Conservation (phyloP, 92 coral and sea anemone genomes). For the Siderastrea siderea region DNA sequence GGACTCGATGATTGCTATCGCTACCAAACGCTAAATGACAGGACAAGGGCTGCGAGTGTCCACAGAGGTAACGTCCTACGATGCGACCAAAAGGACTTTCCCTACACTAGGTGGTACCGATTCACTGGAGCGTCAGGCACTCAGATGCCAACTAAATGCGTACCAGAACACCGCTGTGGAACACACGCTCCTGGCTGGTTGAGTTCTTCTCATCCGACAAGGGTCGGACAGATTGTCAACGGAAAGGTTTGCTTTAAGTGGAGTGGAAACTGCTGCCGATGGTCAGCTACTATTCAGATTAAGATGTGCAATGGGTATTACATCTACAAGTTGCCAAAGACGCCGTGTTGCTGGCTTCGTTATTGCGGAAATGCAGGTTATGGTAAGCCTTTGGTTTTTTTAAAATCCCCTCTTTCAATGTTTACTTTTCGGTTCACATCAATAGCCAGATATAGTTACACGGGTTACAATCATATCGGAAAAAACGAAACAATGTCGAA, state of each 20-base stretch:
- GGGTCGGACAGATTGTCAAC: slow-evolving; percentile 46
- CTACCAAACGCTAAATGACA: slow-evolving; percentile 13
- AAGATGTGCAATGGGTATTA: slow-evolving; percentile 66
- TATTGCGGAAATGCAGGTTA: slow-evolving; percentile 68
- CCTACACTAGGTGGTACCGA: slow-evolving; percentile 30
- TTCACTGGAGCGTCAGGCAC: slow-evolving; percentile 46
- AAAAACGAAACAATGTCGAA: too few relatives aligned
- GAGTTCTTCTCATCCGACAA: slow-evolving; percentile 59
- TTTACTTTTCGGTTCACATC: slow-evolving; percentile 52
- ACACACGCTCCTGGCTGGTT: slow-evolving; percentile 63
- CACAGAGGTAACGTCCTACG: slow-evolving; percentile 11
- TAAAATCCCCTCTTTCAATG: background rate
- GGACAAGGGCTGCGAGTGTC: slow-evolving; percentile 35
- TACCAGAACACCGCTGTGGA: slow-evolving; percentile 33
- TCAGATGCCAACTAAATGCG: slow-evolving; percentile 32
- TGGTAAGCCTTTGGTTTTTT: slow-evolving; percentile 9
- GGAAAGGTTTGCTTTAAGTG: slow-evolving; percentile 72
- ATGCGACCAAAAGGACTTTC: slow-evolving; percentile 51
- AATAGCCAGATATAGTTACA: too few relatives aligned
- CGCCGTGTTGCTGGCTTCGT: slow-evolving; percentile 61
- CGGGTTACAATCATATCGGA: too few relatives aligned
- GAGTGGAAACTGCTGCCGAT: slow-evolving; percentile 56
- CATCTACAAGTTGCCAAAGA: slow-evolving; percentile 58
- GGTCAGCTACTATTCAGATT: slow-evolving; percentile 56
- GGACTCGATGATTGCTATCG: slow-evolving; percentile 17